Evolutionary conservation across 2,888 invertebrate species (phyloP).

Genomic region (Amphiduros pacificus): DNA sequence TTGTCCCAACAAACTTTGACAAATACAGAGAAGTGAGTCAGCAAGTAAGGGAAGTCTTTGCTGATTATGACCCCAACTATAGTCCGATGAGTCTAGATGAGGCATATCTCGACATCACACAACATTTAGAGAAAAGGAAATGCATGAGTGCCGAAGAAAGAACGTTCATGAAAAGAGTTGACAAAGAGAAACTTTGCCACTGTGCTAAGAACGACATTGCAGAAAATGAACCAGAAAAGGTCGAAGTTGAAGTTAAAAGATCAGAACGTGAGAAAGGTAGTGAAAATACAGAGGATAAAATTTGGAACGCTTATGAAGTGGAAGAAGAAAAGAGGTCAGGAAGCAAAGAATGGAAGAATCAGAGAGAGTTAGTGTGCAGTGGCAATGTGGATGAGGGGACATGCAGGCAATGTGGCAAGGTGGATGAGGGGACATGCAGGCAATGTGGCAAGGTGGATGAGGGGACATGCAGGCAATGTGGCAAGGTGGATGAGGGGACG

Average conservation of each 20-base stretch:
- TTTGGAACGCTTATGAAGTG: too few species aligned
- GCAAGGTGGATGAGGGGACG: too few species aligned
- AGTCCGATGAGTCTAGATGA: slow-evolving; percentile 65
- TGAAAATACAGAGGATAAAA: background rate
- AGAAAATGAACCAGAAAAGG: background rate
- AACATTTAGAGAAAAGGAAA: slow-evolving; percentile 53
- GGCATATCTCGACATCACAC: slow-evolving; percentile 66
- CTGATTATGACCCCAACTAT: slow-evolving; percentile 64
- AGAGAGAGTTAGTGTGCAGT: too few species aligned
- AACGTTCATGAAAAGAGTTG: slow-evolving; percentile 28
- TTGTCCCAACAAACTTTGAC: slow-evolving; percentile 63
- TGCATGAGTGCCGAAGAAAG: slow-evolving; percentile 33
- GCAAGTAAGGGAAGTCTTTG: slow-evolving; percentile 58
- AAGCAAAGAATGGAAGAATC: too few species aligned
- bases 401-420: too few species aligned
- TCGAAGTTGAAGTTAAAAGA: background rate
- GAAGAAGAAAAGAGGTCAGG: too few species aligned
- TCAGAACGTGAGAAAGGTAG: background rate
- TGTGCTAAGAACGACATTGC: background rate
- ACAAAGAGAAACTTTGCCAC: background rate
- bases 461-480: too few species aligned
- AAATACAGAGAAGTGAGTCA: slow-evolving; percentile 63
- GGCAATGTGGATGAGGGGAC: too few species aligned
- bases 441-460: too few species aligned
- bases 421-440: too few species aligned